These are phyloP conservation scores for Chironomus striatipennis DNA, from an alignment of 1,140 invertebrate genomes.

Conservation along the genomic window DNA sequence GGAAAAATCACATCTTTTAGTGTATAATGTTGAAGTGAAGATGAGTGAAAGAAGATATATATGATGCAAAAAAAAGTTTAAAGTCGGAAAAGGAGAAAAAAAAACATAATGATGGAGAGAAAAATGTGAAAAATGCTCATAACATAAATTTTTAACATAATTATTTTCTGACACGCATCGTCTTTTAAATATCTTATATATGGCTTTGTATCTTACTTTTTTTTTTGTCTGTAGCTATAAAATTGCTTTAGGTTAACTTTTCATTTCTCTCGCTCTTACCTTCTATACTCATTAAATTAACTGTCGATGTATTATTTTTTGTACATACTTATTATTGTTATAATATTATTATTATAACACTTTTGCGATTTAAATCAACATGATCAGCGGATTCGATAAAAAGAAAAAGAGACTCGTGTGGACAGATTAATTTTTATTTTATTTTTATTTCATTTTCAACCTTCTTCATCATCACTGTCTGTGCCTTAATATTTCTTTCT, in stretches of 20 bases:
- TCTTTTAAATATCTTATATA: background rate
- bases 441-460: too few species aligned
- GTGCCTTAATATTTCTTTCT: background rate
- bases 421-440: background rate
- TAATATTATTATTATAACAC: slow-evolving; percentile 5
- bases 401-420: background rate
- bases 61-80: too few species aligned
- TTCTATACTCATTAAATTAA: background rate
- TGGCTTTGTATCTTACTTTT: background rate
- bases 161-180: slow-evolving; percentile 19
- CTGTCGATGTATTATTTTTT: background rate
- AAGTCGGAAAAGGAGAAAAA: background rate
- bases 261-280: background rate
- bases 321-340: background rate
- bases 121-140: slow-evolving; percentile 9
- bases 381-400: slow-evolving; percentile 12
- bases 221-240: background rate
- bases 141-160: slow-evolving; percentile 23
- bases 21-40: background rate
- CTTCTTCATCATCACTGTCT: too few species aligned
- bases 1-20: slow-evolving; percentile 4
- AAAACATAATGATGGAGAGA: background rate
- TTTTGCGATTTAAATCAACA: slow-evolving; percentile 9
- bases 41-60: background rate
- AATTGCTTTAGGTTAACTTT: background rate